Base-by-base conservation (phyloP, 64 coral and sea anemone genomes). In the Anthopleura sola region DNA sequence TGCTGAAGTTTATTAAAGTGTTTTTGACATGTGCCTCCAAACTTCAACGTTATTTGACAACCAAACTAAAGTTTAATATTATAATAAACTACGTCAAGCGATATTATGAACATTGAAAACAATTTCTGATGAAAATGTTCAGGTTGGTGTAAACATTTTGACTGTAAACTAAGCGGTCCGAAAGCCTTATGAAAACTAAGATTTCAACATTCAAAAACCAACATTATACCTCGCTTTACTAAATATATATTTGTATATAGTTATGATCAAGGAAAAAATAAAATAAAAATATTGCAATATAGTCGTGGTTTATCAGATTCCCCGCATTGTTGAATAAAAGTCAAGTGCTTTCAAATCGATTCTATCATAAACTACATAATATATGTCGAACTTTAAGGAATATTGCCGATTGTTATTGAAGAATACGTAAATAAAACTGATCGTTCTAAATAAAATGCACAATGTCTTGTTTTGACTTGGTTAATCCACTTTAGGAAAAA, bases 401-500 rank as follows among this genome's bases (percentile, higher is more conserved):
- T 71, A 71, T 71, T 32, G 12, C 14, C 66, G 34, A 32, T 71
- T 71, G 29, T 71, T 34, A 71, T 71, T 32, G 24, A 79, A 79
- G 37, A 79, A 79, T 79, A 79, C 36, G 37, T n/a, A 79, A 79
- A 79, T 79, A 79, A 79, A 79, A 14, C 47, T 6, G 18, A 77
- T 13, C 44, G 44, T 79, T 79, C 18, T 48, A 79, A 48, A 79
- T 14, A 79, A 79, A 20, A 16, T 46, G 4, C 5, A 16, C 5
- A 23, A n/a, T 48, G 36, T 79, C 19, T 79, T 79, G 1, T 40
- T 44, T 40, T 32, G n/a, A 32, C 37, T 48, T 18, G 34, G 13
- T 40, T 79, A 71, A 71, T 62, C 58, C 24, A 62, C 58, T 24
- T 34, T 76, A 46, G 37, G 24, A 44, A 48, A 79, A 79, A 79